Conservation (phyloP, 2,888 invertebrate species). For the Smittia sp. region DNA sequence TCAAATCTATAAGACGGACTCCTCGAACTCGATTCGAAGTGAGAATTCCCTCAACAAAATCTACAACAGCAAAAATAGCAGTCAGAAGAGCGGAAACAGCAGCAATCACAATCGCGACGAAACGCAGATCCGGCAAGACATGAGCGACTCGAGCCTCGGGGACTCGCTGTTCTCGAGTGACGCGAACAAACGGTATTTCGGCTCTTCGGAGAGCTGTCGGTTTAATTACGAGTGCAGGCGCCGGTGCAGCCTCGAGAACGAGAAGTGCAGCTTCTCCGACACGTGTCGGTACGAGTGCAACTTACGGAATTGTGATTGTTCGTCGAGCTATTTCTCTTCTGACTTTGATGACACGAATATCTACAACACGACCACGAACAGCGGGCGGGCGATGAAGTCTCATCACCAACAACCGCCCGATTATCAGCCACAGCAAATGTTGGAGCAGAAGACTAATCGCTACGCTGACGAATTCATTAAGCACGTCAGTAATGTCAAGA, state of each 20-base stretch:
- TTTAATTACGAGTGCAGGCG: constrained; percentile 51
- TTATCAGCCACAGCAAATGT: constrained; percentile 6
- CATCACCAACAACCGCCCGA: constrained; percentile 3
- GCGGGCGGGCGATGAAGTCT: constrained; percentile 1
- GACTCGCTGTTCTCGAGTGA: constrained; percentile 49
- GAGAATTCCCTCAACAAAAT: constrained; percentile 51
- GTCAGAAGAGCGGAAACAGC: constrained; percentile 26
- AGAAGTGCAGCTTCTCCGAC: constrained; percentile 53
- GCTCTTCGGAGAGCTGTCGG: constrained; percentile 53
- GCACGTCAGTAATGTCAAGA: constrained; percentile 53
- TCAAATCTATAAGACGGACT: constrained; percentile 53
- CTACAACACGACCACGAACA: constrained; percentile 15
- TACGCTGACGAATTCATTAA: constrained; percentile 54
- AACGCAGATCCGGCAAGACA: constrained; percentile 44
- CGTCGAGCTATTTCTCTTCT: constrained; percentile 53
- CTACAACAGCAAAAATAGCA: constrained; percentile 48
- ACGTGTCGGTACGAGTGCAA: constrained; percentile 52
- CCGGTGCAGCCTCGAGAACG: constrained; percentile 52
- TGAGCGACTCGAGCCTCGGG: constrained; percentile 50
- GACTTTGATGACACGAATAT: constrained; percentile 52
- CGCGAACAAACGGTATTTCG: constrained; percentile 51
- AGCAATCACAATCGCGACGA: constrained; percentile 31
- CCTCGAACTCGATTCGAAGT: constrained; percentile 52
- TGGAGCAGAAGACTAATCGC: constrained; percentile 45
- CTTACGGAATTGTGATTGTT: constrained; percentile 52